Conservation (phyloP, 1,140 invertebrate species). For the Calephelis nemesis region DNA sequence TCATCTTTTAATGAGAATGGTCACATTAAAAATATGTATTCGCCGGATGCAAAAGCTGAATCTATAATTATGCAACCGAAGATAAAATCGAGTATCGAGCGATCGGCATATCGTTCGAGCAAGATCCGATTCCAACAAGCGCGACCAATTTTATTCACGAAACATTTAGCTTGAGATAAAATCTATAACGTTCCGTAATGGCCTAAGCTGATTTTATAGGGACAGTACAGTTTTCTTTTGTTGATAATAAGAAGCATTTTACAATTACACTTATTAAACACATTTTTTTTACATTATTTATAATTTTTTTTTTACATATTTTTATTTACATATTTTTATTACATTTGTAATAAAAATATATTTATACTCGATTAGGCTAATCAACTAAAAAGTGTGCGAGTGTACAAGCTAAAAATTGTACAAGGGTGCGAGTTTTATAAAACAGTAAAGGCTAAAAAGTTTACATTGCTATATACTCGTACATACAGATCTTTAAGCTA, state of each 20-base stretch:
- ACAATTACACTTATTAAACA: too few species aligned
- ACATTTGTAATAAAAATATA: too few species aligned
- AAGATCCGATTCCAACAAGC: constrained; percentile 59
- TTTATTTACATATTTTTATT: too few species aligned
- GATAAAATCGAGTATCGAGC: constrained; percentile 61
- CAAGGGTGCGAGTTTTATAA: too few species aligned
- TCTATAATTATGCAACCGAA: constrained; percentile 67
- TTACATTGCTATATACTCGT: too few species aligned
- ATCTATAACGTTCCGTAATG: constrained; percentile 58
- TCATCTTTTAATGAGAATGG: constrained; percentile 9
- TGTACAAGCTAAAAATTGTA: too few species aligned
- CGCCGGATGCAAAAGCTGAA: constrained; percentile 36
- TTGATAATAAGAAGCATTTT: neutral
- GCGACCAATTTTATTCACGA: constrained; percentile 74
- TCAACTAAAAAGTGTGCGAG: too few species aligned
- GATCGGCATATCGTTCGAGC: constrained; percentile 43
- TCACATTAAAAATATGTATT: constrained; percentile 28
- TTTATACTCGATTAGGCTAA: too few species aligned
- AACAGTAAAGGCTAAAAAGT: too few species aligned
- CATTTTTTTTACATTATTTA: too few species aligned
- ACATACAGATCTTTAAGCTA: too few species aligned
- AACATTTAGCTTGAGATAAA: constrained; percentile 70
- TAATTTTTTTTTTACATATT: too few species aligned
- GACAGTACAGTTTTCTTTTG: neutral
- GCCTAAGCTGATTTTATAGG: constrained; percentile 51